Evolutionary conservation across 2,888 invertebrate species (phyloP), one percentile per base, ranked within the genome.

Genomic region (Tribolium freemani): DNA sequence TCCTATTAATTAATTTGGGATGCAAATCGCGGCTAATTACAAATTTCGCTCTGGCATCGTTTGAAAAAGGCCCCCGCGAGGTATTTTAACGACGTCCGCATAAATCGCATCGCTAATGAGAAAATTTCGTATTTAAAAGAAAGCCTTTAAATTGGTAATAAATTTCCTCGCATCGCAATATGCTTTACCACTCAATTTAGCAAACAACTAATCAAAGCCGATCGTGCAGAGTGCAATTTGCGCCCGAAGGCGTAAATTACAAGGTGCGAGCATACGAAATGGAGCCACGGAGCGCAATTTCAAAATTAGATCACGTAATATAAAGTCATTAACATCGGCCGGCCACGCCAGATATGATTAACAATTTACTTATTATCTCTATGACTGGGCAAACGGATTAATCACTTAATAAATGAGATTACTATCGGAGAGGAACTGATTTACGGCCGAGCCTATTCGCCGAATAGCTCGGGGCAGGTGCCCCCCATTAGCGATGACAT

Each of bases 271-370:
- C 63, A 30, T 31, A 48, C 16, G 16, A 48, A 48, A 48, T 48
- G 6, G 13, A 4, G 8, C 48, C 26, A 26, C 26, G 26, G 48
- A 48, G 48, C 16, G 68, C 76, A 78, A 79, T 80, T 78, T 77
- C 75, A 69, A 77, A 80, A 80, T 80, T 80, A 76, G 80, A 80
- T 80, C 80, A 80, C 80, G 80, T 80, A 79, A 80, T 77, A 78
- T 75, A 74, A 74, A 75, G 78, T 75, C 79, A 80, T 80, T 80
- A 78, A 72, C 77, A 74, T 54, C 75, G 74, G 71, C 71, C 70
- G 67, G 74, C 77, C 76, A 77, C 78, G 77, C 44, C 56, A 70
- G 69, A 60, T 75, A 71, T 72, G 73, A 78, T 73, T 76, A 77
- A 77, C 78, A 73, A 76, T 76, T 75, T 66, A 75, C 75, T 73